Conservation (phyloP, 2,888 invertebrate species). For the Eudemis profundana region DNA sequence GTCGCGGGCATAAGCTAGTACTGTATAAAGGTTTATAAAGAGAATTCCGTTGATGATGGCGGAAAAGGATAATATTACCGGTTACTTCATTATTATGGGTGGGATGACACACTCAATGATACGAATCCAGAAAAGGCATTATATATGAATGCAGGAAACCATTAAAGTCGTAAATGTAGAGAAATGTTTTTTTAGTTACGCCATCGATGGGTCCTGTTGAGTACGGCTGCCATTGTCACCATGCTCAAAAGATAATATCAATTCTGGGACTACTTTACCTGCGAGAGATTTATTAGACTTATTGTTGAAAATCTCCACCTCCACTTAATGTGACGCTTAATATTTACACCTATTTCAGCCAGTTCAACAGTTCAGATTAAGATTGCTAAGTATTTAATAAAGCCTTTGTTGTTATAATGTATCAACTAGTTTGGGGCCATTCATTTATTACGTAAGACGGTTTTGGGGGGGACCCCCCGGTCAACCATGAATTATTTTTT, state of each 20-base stretch:
- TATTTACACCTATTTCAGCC: background rate
- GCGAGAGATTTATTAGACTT: slow-evolving; percentile 24
- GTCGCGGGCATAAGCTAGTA: too few species aligned
- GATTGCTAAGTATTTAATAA: background rate
- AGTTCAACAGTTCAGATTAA: background rate
- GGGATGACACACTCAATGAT: slow-evolving; percentile 4
- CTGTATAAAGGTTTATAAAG: too few species aligned
- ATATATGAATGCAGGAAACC: slow-evolving; percentile 17
- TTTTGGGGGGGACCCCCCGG: too few species aligned
- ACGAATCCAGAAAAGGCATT: slow-evolving; percentile 7
- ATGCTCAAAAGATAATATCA: slow-evolving; percentile 28
- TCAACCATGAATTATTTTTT: too few species aligned
- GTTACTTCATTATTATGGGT: slow-evolving; percentile 20
- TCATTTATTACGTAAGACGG: too few species aligned
- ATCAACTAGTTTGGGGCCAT: too few species aligned
- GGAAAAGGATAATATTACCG: background rate
- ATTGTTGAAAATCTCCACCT: slow-evolving; percentile 8
- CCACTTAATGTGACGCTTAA: background rate
- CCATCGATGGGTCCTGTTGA: slow-evolving; percentile 4
- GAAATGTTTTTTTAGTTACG: background rate
- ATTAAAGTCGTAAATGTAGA: slow-evolving; percentile 10
- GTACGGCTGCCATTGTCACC: slow-evolving; percentile 20
- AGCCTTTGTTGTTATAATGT: background rate
- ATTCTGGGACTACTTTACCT: slow-evolving; percentile 23
- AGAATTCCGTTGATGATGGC: background rate